Percentiles rank a stretch among this genome's conserved stretches.
phyloP scores from a whole-genome alignment of 2,113 vertebrate species.

The Bufo gargarizans region DNA sequence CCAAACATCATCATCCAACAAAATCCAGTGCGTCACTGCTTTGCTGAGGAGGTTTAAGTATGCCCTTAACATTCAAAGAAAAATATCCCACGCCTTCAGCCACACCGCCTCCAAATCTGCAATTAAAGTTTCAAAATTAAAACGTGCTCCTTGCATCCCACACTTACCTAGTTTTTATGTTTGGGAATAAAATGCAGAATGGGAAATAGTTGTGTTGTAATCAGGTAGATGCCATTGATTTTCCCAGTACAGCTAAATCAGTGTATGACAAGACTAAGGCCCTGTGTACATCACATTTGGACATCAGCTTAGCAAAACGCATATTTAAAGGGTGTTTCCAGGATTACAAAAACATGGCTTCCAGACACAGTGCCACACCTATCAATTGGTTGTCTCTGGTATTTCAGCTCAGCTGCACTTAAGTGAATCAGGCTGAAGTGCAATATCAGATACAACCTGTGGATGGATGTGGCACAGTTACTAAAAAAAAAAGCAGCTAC shows the following conservation, averaged over 20 bases:
- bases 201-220: neutral
- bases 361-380: neutral
- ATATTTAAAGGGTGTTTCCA: too few species aligned
- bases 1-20: too few species aligned
- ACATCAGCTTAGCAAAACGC: too few species aligned
- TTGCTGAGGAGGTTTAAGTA: conserved; percentile 30
- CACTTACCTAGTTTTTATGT: neutral
- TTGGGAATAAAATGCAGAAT: neutral
- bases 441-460: neutral
- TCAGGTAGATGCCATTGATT: neutral
- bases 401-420: neutral
- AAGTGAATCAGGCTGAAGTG: neutral
- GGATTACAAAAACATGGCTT: neutral
- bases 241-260: neutral
- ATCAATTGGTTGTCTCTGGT: neutral
- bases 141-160: neutral
- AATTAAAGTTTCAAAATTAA: conserved; percentile 48
- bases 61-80: conserved; percentile 34
- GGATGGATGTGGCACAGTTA: neutral
- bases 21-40: conserved; percentile 17
- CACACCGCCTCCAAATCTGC: conserved; percentile 16
- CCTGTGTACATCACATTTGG: too few species aligned
- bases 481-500: neutral
- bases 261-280: too few species aligned
- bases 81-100: conserved; percentile 49